Evolutionary conservation across 2,888 invertebrate species (phyloP).

Genomic region (Parochlus steinenii): DNA sequence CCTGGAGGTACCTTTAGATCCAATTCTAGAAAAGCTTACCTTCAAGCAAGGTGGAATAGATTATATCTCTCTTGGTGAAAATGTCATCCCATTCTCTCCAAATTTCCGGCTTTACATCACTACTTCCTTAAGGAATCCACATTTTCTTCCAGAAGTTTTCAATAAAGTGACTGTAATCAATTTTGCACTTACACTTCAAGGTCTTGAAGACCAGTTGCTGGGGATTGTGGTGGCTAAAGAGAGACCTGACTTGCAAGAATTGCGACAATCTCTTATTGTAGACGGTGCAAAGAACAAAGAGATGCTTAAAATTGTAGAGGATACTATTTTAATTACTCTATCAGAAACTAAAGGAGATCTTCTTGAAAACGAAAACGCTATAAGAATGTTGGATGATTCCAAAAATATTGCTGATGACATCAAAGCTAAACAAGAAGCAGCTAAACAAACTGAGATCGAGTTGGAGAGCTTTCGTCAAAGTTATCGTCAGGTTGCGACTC

Average conservation of each 20-base stretch:
- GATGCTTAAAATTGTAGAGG: slow-evolving; percentile 70
- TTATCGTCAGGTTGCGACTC: slow-evolving; percentile 72
- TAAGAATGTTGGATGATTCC: slow-evolving; percentile 72
- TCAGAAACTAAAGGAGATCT: slow-evolving; percentile 74
- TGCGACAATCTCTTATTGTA: slow-evolving; percentile 60
- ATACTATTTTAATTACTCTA: slow-evolving; percentile 71
- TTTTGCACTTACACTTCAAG: slow-evolving; percentile 61
- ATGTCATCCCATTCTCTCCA: slow-evolving; percentile 58
- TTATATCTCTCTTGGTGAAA: slow-evolving; percentile 73
- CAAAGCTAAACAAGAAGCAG: slow-evolving; percentile 64
- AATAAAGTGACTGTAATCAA: slow-evolving; percentile 76
- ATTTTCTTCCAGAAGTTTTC: slow-evolving; percentile 73
- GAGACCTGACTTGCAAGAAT: slow-evolving; percentile 73
- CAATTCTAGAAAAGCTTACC: slow-evolving; percentile 58
- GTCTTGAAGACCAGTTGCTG: slow-evolving; percentile 69
- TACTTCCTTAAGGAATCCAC: slow-evolving; percentile 75
- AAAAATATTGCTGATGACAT: slow-evolving; percentile 70
- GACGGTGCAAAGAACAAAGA: slow-evolving; percentile 66
- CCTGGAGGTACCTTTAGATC: slow-evolving; percentile 72
- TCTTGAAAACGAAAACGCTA: slow-evolving; percentile 79
- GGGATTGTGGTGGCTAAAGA: slow-evolving; percentile 81
- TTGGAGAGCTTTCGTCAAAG: slow-evolving; percentile 66
- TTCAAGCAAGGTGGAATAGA: slow-evolving; percentile 59
- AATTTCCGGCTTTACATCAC: slow-evolving; percentile 75
- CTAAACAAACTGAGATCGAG: slow-evolving; percentile 64